Evolutionary conservation across 2,888 invertebrate species (phyloP).

Genomic region (Pocota personata): DNA sequence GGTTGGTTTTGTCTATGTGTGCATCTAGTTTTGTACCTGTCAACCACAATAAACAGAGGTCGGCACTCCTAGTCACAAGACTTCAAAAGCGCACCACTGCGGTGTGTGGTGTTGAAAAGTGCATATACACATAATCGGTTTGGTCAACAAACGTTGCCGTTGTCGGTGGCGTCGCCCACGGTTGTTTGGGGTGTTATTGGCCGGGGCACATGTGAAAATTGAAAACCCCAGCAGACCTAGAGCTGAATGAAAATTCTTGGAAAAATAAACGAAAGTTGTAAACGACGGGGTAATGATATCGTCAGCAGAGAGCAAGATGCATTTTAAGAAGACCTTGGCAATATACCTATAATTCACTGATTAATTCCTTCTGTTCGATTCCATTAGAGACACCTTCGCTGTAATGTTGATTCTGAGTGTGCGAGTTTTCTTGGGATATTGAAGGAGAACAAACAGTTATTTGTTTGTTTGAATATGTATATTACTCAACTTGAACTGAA

Average conservation of each 20-base stretch:
- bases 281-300: conserved; percentile 1
- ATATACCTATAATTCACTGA: conserved; percentile 31
- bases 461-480: conserved; percentile 10
- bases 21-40: conserved; percentile 50
- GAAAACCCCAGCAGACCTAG: not conserved
- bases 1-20: conserved; percentile 8
- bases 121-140: conserved; percentile 29
- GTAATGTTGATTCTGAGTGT: not conserved
- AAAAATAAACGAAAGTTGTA: conserved; percentile 29
- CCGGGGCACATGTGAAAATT: not conserved
- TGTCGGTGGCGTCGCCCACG: conserved; percentile 26
- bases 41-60: conserved; percentile 51
- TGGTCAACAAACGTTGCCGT: conserved; percentile 32
- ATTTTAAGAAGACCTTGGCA: conserved; percentile 36
- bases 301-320: not conserved
- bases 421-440: not conserved
- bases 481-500: conserved; percentile 46
- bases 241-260: conserved; percentile 46
- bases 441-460: not conserved
- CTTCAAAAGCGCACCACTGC: conserved; percentile 33
- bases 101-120: conserved; percentile 13
- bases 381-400: conserved; percentile 6
- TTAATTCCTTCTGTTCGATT: conserved; percentile 21
- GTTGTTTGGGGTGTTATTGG: conserved; percentile 34
- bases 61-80: conserved; percentile 12